Evolutionary conservation across 1,140 invertebrate genomes (phyloP).

Genomic region (Spodoptera litura): DNA sequence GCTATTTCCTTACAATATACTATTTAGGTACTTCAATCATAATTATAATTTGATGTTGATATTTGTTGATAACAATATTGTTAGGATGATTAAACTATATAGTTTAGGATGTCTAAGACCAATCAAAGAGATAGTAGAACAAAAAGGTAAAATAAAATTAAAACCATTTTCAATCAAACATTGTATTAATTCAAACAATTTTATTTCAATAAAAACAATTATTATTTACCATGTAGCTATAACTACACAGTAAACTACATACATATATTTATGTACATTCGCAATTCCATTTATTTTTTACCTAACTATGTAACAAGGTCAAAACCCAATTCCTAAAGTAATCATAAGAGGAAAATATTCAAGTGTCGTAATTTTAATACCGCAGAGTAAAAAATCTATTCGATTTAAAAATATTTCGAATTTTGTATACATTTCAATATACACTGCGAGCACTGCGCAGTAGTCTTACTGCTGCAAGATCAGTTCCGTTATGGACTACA

Average conservation of each 20-base stretch:
- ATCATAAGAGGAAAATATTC: conserved; percentile 37
- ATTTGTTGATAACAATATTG: not conserved
- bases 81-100: not conserved
- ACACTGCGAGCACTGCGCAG: no score
- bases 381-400: conserved; percentile 10
- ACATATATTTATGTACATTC: conserved; percentile 43
- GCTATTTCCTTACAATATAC: not conserved
- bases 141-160: conserved; percentile 38
- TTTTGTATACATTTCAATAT: not conserved
- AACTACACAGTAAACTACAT: conserved; percentile 32
- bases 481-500: no score
- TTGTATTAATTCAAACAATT: conserved; percentile 65
- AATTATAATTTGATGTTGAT: not conserved
- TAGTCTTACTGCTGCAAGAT: no score
- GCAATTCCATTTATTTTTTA: conserved; percentile 39
- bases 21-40: not conserved
- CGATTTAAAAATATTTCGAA: not conserved
- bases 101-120: not conserved
- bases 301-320: conserved; percentile 6
- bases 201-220: conserved; percentile 69
- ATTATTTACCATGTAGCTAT: conserved; percentile 57
- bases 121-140: conserved; percentile 30
- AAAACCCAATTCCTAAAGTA: conserved; percentile 42
- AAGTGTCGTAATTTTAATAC: conserved; percentile 19
- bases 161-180: conserved; percentile 68